Conservation (phyloP, 2,888 invertebrate species). For the Phlogophora meticulosa region DNA sequence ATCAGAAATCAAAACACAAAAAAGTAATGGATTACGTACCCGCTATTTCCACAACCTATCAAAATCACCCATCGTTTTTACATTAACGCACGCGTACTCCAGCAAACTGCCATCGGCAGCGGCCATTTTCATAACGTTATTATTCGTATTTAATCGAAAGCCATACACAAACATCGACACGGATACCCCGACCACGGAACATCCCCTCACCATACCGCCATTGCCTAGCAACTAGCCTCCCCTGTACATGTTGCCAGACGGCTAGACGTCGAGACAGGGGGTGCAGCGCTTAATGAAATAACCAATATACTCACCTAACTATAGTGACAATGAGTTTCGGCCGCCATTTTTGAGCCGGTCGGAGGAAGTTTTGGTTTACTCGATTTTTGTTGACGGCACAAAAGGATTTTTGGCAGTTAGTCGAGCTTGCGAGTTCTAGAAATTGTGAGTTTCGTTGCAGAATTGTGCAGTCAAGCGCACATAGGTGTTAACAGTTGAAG, state of each 20-base stretch:
- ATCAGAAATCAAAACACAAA: neutral
- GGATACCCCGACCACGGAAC: constrained; percentile 27
- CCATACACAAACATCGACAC: constrained; percentile 45
- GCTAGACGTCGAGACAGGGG: constrained; percentile 73
- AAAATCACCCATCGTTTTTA: constrained; percentile 13
- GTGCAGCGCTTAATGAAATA: constrained; percentile 73
- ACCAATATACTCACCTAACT: constrained; percentile 63
- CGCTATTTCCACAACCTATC: constrained; percentile 9
- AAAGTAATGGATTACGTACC: neutral
- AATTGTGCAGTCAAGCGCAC: neutral
- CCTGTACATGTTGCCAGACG: constrained; percentile 67
- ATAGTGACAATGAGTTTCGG: constrained; percentile 62
- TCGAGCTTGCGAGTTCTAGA: constrained; percentile 23
- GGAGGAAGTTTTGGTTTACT: constrained; percentile 38
- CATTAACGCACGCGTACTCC: neutral
- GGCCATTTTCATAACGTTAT: constrained; percentile 20
- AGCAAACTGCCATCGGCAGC: constrained; percentile 23
- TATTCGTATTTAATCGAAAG: constrained; percentile 47
- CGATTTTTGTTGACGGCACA: constrained; percentile 44
- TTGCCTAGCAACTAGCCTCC: constrained; percentile 65
- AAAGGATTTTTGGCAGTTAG: constrained; percentile 44
- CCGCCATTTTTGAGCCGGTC: constrained; percentile 59
- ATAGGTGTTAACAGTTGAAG: neutral
- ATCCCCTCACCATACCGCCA: constrained; percentile 43
- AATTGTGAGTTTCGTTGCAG: neutral